Evolutionary conservation across 2,888 invertebrate species (phyloP).

Genomic region (Caenorhabditis zanzibari): DNA sequence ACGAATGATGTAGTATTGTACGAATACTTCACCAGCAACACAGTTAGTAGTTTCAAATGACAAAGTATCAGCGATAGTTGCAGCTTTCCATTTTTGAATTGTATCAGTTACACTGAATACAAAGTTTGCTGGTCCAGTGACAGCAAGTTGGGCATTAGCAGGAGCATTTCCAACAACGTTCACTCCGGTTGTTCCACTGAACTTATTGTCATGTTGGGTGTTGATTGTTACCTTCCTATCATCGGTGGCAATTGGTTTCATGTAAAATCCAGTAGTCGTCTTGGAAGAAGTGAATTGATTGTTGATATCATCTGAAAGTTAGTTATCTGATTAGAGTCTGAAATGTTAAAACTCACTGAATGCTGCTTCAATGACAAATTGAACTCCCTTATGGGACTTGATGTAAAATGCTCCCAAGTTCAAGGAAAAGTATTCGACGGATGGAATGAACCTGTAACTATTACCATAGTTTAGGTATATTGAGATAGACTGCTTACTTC

Average conservation of each 20-base stretch:
- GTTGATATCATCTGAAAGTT: conserved; percentile 22
- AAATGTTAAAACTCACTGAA: conserved; percentile 1
- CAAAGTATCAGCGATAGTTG: conserved; percentile 19
- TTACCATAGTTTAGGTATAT: too few species aligned
- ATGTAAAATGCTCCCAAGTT: conserved; percentile 45
- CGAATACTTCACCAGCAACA: conserved; percentile 48
- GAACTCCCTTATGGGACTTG: conserved; percentile 34
- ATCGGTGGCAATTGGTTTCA: conserved; percentile 36
- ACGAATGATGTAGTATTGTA: conserved; percentile 51
- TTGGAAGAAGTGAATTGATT: not conserved
- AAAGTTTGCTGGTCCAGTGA: conserved; percentile 1
- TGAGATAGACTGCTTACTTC: not conserved
- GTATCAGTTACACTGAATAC: not conserved
- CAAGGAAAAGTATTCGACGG: conserved; percentile 47
- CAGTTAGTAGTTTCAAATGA: not conserved
- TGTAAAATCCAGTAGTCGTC: conserved; percentile 50
- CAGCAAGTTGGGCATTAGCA: not conserved
- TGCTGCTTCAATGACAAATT: conserved; percentile 24
- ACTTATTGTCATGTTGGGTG: conserved; percentile 18
- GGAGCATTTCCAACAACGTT: conserved; percentile 44
- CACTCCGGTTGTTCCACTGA: conserved; percentile 37
- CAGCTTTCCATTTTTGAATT: conserved; percentile 7
- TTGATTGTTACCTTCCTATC: conserved; percentile 30
- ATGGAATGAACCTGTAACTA: conserved; percentile 31
- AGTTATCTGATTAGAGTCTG: not conserved